Percentiles rank a stretch among this genome's conserved stretches.
Evolutionary conservation across 2,113 vertebrate species (phyloP).

Genomic region (Cavia porcellus): DNA sequence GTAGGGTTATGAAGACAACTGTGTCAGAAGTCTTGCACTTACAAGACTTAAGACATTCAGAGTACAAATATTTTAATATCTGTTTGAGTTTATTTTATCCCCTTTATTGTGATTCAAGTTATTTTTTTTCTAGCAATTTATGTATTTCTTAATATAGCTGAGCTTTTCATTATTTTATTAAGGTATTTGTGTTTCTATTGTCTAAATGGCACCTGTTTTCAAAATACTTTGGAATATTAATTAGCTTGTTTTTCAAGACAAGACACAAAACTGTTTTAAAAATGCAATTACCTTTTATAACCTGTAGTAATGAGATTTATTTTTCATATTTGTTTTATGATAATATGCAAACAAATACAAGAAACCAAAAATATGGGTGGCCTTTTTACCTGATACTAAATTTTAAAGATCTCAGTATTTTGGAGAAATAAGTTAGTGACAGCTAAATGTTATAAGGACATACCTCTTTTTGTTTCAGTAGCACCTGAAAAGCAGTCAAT

Average conservation of each 20-base stretch:
- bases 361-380: constrained; percentile 62
- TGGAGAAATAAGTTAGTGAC: constrained; percentile 47
- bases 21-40: neutral
- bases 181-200: constrained; percentile 75
- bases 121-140: constrained; percentile 52
- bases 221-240: constrained; percentile 82
- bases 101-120: neutral
- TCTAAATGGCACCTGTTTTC: constrained; percentile 80
- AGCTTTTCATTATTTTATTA: constrained; percentile 80
- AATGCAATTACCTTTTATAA: constrained; percentile 66
- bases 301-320: constrained; percentile 63
- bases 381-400: constrained; percentile 8
- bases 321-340: constrained; percentile 56
- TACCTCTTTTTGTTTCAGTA: constrained; percentile 28
- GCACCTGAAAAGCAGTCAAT: constrained; percentile 54
- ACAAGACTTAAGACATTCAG: neutral
- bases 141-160: constrained; percentile 62
- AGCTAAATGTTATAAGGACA: constrained; percentile 15
- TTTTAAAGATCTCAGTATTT: constrained; percentile 51
- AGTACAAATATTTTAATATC: constrained; percentile 24
- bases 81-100: constrained; percentile 43
- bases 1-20: neutral
- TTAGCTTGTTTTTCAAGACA: constrained; percentile 74
- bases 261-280: constrained; percentile 77
- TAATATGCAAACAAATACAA: constrained; percentile 63